phyloP scores from a whole-genome alignment of 2,797 vertebrate genomes.

The Myiothlypis chrysogaster region DNA sequence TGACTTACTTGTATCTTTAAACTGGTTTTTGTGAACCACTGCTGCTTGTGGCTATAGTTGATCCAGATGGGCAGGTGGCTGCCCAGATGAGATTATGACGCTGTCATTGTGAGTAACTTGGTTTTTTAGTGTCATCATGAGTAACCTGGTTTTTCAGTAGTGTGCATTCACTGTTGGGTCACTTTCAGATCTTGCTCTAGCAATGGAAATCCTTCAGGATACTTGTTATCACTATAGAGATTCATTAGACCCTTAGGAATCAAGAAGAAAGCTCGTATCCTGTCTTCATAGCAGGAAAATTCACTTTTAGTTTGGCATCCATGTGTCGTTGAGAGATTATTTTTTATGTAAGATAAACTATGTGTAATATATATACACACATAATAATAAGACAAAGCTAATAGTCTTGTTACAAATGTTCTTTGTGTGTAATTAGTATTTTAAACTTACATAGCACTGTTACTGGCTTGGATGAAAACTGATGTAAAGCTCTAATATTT shows the following conservation, averaged over 20 bases:
- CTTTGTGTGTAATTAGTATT: background rate
- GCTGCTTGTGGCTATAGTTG: background rate
- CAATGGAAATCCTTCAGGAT: background rate
- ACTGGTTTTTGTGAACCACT: background rate
- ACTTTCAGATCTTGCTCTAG: background rate
- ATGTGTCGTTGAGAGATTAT: background rate
- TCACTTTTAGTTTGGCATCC: background rate
- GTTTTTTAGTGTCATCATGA: background rate
- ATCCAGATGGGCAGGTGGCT: background rate
- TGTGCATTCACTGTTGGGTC: background rate
- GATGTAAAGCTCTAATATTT: background rate
- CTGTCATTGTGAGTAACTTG: background rate
- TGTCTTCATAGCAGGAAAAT: background rate
- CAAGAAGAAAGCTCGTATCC: background rate
- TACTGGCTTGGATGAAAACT: background rate
- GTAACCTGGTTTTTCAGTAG: background rate
- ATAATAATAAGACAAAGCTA: background rate
- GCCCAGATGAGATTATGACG: background rate
- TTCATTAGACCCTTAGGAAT: background rate
- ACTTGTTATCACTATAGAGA: background rate
- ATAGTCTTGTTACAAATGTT: background rate
- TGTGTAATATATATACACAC: background rate
- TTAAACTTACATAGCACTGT: background rate
- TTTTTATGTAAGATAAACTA: background rate
- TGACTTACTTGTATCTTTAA: background rate